Conservation (phyloP, 1,140 invertebrate species). For the Holotrichia oblita region DNA sequence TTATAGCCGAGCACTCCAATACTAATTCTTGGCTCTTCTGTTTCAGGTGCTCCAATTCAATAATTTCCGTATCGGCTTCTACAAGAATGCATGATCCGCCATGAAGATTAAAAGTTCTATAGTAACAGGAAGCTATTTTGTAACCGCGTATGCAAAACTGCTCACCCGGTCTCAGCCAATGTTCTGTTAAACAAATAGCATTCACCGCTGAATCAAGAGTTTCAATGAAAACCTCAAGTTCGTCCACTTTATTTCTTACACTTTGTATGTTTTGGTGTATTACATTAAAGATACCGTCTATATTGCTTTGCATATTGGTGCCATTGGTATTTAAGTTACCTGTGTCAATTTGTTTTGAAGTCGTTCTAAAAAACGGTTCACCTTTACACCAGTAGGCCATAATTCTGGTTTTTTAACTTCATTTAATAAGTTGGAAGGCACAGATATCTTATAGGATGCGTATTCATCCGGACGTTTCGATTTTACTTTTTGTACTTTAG, state of each 20-base stretch:
- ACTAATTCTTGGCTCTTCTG: constrained; percentile 16
- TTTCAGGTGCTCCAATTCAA: neutral
- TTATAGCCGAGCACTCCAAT: neutral
- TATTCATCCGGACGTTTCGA: neutral
- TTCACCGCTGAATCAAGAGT: neutral
- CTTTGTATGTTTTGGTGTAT: constrained; percentile 26
- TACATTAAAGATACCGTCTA: too few relatives aligned
- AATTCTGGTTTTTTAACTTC: neutral
- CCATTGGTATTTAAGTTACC: too few relatives aligned
- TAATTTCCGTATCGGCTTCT: neutral
- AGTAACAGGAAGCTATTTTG: constrained; percentile 6
- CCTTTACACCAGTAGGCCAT: constrained; percentile 8
- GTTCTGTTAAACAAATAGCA: neutral
- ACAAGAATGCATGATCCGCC: constrained; percentile 22
- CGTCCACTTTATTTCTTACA: constrained; percentile 9
- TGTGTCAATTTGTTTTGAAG: neutral
- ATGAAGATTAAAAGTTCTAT: neutral
- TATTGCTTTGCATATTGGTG: too few relatives aligned
- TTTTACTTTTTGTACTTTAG: neutral
- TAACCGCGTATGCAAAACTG: neutral
- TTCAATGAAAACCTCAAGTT: neutral
- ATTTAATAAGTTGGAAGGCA: neutral
- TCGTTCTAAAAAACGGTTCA: constrained; percentile 8
- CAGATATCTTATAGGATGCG: neutral
- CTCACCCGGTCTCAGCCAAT: constrained; percentile 10